Percentiles rank a stretch among this genome's conserved stretches.
Conservation (phyloP, 2,113 vertebrate genomes). For the Pogona vitticeps region DNA sequence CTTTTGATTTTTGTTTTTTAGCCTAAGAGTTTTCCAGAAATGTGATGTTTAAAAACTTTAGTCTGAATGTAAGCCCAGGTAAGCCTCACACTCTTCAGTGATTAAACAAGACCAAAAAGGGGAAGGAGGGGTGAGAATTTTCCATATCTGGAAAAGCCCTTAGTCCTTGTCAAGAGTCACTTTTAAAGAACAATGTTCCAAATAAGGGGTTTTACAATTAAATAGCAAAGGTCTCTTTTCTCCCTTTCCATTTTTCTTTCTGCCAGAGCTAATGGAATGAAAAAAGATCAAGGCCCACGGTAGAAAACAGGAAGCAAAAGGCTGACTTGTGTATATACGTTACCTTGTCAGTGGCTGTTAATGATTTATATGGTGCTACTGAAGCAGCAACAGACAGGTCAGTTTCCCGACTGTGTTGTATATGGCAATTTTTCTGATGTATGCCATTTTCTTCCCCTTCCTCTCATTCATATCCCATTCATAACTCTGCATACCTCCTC, state of each 20-base stretch:
- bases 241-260: slow-evolving; percentile 56
- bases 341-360: slow-evolving; percentile 44
- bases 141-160: no score
- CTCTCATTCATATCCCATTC: slow-evolving; percentile 22
- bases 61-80: no score
- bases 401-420: slow-evolving; percentile 59
- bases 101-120: no score
- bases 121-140: no score
- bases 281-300: slow-evolving; percentile 55
- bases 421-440: slow-evolving; percentile 58
- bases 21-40: no score
- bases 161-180: slow-evolving; percentile 41
- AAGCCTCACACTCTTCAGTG: no score
- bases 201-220: slow-evolving; percentile 39
- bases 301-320: slow-evolving; percentile 55
- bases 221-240: slow-evolving; percentile 46
- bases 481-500: slow-evolving; percentile 33
- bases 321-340: slow-evolving; percentile 41
- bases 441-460: slow-evolving; percentile 52
- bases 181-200: slow-evolving; percentile 49
- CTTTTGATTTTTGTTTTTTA: no score
- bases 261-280: slow-evolving; percentile 29
- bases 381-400: slow-evolving; percentile 54
- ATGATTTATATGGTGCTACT: slow-evolving; percentile 61
- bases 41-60: no score